Evolutionary conservation across 2,888 invertebrate species (phyloP).

Genomic region (Calameuta pallipes): DNA sequence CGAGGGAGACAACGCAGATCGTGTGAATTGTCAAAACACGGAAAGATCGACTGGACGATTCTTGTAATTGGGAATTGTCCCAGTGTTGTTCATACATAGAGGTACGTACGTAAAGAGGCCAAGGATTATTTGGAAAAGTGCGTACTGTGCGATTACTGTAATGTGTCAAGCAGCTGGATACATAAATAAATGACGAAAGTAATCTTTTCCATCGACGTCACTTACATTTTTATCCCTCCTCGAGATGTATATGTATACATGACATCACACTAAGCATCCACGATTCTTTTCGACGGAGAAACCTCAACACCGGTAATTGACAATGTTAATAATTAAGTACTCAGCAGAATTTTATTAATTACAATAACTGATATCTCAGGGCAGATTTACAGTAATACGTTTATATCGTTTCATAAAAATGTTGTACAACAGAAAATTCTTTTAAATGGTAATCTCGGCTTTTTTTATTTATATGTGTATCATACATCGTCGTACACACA

Average conservation of each 20-base stretch:
- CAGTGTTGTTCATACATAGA: conserved; percentile 1
- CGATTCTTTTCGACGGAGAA: too few species aligned
- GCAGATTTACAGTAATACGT: not conserved
- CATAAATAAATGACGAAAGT: conserved; percentile 6
- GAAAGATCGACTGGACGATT: conserved; percentile 2
- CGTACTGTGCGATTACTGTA: not conserved
- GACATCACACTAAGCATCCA: not conserved
- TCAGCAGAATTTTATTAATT: too few species aligned
- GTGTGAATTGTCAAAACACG: not conserved
- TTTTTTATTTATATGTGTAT: not conserved
- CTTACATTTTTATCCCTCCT: not conserved
- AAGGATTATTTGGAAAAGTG: not conserved
- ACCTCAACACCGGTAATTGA: too few species aligned
- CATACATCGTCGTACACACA: not conserved
- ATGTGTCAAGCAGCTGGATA: not conserved
- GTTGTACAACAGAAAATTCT: not conserved
- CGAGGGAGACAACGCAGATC: not conserved
- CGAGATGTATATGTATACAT: too few species aligned
- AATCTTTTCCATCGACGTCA: not conserved
- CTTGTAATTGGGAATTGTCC: not conserved
- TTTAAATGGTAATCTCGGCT: not conserved
- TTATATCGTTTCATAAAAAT: not conserved
- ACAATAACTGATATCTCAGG: too few species aligned
- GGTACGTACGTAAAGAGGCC: not conserved
- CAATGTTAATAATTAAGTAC: too few species aligned